Evolutionary conservation across 2,888 invertebrate genomes (phyloP).

Genomic region (Monoplex corrugatus): DNA sequence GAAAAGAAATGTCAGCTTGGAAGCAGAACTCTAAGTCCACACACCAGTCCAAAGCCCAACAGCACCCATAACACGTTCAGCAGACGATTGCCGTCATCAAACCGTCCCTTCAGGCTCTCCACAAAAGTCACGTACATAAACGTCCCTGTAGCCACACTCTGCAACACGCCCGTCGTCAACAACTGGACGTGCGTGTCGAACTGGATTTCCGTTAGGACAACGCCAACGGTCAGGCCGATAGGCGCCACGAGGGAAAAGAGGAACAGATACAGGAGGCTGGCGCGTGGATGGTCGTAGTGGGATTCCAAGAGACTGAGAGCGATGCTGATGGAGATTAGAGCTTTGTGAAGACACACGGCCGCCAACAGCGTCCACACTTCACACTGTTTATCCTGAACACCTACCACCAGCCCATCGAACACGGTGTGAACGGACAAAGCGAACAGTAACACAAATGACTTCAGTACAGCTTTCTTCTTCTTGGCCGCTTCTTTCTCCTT

Average conservation of each 20-base stretch:
- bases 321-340: conserved; percentile 84
- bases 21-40: not conserved
- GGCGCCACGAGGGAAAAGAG: conserved; percentile 62
- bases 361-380: conserved; percentile 77
- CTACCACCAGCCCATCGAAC: conserved; percentile 54
- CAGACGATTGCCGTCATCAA: not conserved
- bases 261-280: conserved; percentile 50
- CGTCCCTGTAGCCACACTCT: conserved; percentile 95
- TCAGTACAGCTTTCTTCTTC: not conserved
- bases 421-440: conserved; percentile 54
- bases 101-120: conserved; percentile 84
- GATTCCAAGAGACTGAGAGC: conserved; percentile 82
- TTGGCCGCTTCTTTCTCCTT: not conserved
- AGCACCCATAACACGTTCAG: conserved; percentile 23
- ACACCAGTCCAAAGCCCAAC: conserved; percentile 33
- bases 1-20: too few relatives aligned
- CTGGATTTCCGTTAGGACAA: conserved; percentile 55
- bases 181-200: conserved; percentile 47
- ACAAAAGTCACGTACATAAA: conserved; percentile 96
- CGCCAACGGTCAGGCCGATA: conserved; percentile 59
- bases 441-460: conserved; percentile 50
- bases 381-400: conserved; percentile 42
- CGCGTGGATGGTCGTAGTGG: conserved; percentile 27
- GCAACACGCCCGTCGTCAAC: conserved; percentile 81
- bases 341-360: conserved; percentile 84